phyloP scores from a whole-genome alignment of 2,888 invertebrate species.

The Eueremaeus valkanovi region DNA sequence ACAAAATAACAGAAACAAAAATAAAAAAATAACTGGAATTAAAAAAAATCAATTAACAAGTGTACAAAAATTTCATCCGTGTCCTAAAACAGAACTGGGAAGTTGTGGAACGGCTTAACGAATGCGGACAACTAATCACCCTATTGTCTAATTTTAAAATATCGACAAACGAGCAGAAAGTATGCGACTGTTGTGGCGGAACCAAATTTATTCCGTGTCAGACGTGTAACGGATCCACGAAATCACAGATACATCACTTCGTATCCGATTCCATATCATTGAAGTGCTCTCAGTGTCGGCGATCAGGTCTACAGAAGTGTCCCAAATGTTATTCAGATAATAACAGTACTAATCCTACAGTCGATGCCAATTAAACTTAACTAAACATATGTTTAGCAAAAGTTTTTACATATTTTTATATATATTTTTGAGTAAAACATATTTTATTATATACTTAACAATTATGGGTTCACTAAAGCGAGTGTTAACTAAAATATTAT shows the following conservation, averaged over 20 bases:
- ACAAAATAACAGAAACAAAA: no score
- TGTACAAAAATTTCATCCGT: background rate
- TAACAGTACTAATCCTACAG: background rate
- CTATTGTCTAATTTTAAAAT: slow-evolving; percentile 27
- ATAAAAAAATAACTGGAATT: no score
- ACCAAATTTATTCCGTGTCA: slow-evolving; percentile 39
- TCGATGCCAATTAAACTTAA: no score
- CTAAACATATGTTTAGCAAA: no score
- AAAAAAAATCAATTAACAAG: no score
- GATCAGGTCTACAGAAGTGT: slow-evolving; percentile 38
- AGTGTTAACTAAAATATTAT: no score
- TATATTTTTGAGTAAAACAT: no score
- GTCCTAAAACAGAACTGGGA: background rate
- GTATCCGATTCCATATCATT: slow-evolving; percentile 30
- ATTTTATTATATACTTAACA: no score
- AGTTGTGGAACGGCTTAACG: slow-evolving; percentile 38
- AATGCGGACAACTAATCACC: slow-evolving; percentile 27
- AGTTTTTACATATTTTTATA: no score
- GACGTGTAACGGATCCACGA: slow-evolving; percentile 38
- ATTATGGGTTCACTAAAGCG: no score
- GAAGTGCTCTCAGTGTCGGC: slow-evolving; percentile 36
- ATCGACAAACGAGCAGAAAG: background rate
- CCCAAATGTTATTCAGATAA: slow-evolving; percentile 36
- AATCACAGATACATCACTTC: slow-evolving; percentile 40
- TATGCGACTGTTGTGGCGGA: slow-evolving; percentile 38